Conservation (phyloP, 1,140 invertebrate species). For the roundworm (Caenorhabditis elegans) region WBcel235 BX284602.5:5479501-5480000, state of each 20-base stretch:
- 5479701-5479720: no score
- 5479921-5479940: neutral
- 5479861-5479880: neutral
- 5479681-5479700: no score
- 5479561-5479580: neutral
- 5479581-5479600: no score
- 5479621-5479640: no score
- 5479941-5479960: neutral
- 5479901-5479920: neutral
- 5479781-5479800: neutral
- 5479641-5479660: no score
- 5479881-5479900: neutral
- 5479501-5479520: no score
- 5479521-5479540: neutral
- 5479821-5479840: neutral
- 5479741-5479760: neutral
- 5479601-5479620: no score
- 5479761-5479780: no score
- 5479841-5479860: neutral
- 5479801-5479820: neutral
- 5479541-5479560: neutral
- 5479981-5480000: neutral
- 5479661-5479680: no score
- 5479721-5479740: no score
- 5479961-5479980: neutral